phyloP scores from a whole-genome alignment of 2,797 vertebrate species.

The Merluccius polli region DNA sequence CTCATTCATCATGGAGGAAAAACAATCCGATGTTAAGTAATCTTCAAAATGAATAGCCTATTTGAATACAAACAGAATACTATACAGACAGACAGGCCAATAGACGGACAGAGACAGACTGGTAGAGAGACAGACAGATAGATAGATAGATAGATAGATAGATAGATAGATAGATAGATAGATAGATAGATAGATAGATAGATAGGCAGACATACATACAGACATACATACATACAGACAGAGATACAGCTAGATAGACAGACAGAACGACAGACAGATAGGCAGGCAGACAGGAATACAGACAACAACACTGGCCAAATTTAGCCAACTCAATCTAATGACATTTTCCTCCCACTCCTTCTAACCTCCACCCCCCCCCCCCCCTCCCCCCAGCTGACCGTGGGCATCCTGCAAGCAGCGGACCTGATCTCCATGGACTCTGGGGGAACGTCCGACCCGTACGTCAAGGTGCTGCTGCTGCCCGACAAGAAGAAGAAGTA shows the following conservation, averaged over 20 bases:
- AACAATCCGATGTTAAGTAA: not conserved
- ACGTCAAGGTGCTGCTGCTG: constrained; percentile 87
- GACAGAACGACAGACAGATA: not conserved
- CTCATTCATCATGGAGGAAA: not conserved
- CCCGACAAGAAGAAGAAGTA: constrained; percentile 98
- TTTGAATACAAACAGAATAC: not conserved
- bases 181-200: not conserved
- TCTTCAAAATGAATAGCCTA: not conserved
- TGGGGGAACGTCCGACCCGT: constrained; percentile 95
- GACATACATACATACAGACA: not conserved
- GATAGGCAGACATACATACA: too few species aligned
- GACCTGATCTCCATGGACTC: constrained; percentile 97
- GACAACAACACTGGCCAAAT: not conserved
- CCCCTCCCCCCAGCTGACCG: constrained; percentile 77
- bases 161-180: not conserved
- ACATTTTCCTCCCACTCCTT: not conserved
- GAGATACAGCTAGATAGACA: not conserved
- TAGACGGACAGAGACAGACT: not conserved
- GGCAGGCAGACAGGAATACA: not conserved
- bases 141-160: not conserved
- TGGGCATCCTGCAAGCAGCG: constrained; percentile 94
- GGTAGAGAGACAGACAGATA: not conserved
- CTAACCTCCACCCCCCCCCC: not conserved
- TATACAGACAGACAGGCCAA: not conserved
- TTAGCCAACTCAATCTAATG: not conserved